phyloP scores from a whole-genome alignment of 2,888 invertebrate species.

The Lasioglossum oenotherae region DNA sequence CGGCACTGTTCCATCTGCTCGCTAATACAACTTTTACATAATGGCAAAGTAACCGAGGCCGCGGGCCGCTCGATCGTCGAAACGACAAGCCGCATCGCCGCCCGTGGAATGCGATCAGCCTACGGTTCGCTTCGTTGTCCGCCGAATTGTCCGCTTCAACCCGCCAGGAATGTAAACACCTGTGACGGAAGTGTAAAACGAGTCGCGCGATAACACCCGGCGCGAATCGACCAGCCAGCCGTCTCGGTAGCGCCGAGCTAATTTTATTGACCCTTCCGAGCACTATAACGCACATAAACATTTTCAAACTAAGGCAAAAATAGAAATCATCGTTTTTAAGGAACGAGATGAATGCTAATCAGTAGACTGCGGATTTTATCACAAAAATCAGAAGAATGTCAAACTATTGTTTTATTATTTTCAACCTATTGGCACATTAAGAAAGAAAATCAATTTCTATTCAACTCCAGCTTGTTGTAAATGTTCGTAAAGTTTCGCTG shows the following conservation, averaged over 20 bases:
- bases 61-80: constrained; percentile 14
- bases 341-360: background rate
- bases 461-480: no score
- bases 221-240: constrained; percentile 49
- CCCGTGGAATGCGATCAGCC: constrained; percentile 10
- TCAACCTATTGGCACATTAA: background rate
- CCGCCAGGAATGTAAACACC: constrained; percentile 61
- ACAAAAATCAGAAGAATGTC: no score
- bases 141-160: constrained; percentile 38
- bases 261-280: background rate
- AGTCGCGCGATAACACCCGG: constrained; percentile 60
- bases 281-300: background rate
- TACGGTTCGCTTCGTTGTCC: constrained; percentile 9
- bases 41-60: constrained; percentile 12
- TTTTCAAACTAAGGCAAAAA: background rate
- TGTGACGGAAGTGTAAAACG: constrained; percentile 63
- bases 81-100: background rate
- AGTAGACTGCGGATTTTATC: background rate
- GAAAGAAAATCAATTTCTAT: background rate
- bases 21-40: constrained; percentile 40
- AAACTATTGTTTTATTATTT: no score
- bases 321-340: background rate
- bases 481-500: background rate
- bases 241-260: constrained; percentile 12
- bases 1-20: constrained; percentile 10